Conservation (phyloP, 2,113 vertebrate species). For the Mirounga angustirostris region DNA sequence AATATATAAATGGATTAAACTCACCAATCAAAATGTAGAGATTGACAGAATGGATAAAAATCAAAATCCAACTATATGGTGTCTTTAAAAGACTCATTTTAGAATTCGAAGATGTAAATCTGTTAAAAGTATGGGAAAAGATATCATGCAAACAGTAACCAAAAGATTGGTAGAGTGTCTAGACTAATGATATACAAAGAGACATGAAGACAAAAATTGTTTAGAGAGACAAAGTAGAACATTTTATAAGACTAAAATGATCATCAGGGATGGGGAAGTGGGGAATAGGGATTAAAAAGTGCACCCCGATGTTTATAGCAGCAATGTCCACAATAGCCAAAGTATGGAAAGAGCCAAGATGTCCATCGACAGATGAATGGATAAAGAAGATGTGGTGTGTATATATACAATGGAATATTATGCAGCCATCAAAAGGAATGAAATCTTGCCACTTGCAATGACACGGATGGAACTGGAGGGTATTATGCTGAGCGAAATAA, state of each 20-base stretch:
- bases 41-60: background rate
- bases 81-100: background rate
- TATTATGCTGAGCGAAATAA: no score
- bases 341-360: no score
- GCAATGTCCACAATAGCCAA: no score
- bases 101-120: background rate
- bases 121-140: background rate
- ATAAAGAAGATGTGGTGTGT: no score
- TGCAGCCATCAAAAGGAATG: no score
- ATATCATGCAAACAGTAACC: background rate
- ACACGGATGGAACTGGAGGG: no score
- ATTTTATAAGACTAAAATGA: background rate
- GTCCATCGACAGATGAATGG: no score
- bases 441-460: no score
- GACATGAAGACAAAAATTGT: background rate
- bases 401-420: no score
- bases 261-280: background rate
- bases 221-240: background rate
- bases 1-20: background rate
- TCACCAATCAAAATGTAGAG: background rate
- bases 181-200: background rate
- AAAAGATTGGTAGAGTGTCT: background rate
- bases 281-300: background rate
- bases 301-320: background rate
- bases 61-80: background rate